Percentiles rank a stretch among this genome's conserved stretches.
Conservation (phyloP, 2,113 vertebrate species). For the Stegastes partitus region DNA sequence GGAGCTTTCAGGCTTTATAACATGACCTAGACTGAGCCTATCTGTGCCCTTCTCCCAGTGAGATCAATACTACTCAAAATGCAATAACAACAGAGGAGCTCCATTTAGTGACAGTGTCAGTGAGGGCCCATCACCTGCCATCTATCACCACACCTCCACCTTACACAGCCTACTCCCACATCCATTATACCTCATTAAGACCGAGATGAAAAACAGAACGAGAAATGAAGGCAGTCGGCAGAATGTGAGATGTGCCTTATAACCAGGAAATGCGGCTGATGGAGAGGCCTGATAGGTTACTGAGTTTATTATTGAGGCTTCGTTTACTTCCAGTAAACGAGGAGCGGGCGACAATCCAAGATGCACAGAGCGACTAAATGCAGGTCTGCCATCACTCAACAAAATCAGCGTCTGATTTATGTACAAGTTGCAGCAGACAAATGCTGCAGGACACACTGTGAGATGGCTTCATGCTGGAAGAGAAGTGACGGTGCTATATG, state of each 20-base stretch:
- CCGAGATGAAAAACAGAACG: constrained; percentile 22
- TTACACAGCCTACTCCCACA: constrained; percentile 22
- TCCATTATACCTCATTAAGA: constrained; percentile 50
- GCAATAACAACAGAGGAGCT: constrained; percentile 63
- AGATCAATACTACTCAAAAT: constrained; percentile 56
- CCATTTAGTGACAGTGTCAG: constrained; percentile 61
- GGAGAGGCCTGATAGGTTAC: constrained; percentile 7
- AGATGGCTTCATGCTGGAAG: constrained; percentile 13
- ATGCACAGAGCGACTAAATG: constrained; percentile 16
- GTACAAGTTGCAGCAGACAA: neutral
- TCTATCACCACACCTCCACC: constrained; percentile 64
- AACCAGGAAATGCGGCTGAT: constrained; percentile 39
- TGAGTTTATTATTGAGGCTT: constrained; percentile 21
- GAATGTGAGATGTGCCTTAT: constrained; percentile 28
- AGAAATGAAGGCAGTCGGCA: constrained; percentile 43
- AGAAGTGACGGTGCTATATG: constrained; percentile 7
- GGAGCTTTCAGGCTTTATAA: neutral
- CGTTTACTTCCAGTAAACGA: neutral
- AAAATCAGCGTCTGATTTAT: constrained; percentile 30
- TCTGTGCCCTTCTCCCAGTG: neutral
- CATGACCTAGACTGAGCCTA: neutral
- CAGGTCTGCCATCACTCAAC: neutral
- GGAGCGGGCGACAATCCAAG: constrained; percentile 15
- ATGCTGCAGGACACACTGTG: constrained; percentile 14
- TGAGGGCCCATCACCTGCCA: constrained; percentile 42